phyloP scores from a whole-genome alignment of 2,888 invertebrate species.

The Tachina lurida region DNA sequence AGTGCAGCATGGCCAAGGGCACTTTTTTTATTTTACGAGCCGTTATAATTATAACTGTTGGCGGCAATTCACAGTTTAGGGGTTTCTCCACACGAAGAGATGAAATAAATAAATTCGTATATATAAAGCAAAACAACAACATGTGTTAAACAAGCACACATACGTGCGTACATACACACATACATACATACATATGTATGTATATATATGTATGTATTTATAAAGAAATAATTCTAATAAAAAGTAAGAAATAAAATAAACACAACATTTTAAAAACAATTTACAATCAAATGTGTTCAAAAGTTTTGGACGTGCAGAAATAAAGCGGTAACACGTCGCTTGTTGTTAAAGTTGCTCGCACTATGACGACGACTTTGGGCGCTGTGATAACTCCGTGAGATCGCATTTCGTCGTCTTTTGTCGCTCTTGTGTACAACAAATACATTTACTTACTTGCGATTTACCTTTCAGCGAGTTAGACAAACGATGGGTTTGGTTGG shows the following conservation, averaged over 20 bases:
- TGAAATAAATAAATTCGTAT: conserved; percentile 7
- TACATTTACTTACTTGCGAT: not conserved
- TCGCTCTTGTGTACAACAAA: conserved; percentile 44
- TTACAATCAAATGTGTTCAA: conserved; percentile 13
- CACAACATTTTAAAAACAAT: conserved; percentile 7
- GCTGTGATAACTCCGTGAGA: conserved; percentile 60
- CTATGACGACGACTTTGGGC: conserved; percentile 34
- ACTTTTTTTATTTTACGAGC: conserved; percentile 44
- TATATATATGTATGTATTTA: not conserved
- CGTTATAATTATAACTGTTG: conserved; percentile 64
- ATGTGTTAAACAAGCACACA: not conserved
- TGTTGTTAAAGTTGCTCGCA: conserved; percentile 33
- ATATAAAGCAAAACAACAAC: not conserved
- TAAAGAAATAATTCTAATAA: not conserved
- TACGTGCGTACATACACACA: not conserved
- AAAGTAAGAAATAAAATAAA: not conserved
- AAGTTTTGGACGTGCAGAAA: conserved; percentile 33
- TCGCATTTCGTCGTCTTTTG: conserved; percentile 54
- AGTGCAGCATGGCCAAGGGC: conserved; percentile 47
- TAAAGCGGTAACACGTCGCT: conserved; percentile 40
- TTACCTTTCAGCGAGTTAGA: conserved; percentile 30
- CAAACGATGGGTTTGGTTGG: conserved; percentile 45
- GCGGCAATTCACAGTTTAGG: conserved; percentile 49
- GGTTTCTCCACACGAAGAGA: conserved; percentile 6
- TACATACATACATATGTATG: not conserved